A percentile compares a stretch with the other conserved stretches of the same genome.
Evolutionary conservation across 2,888 invertebrate species (phyloP).

Genomic region (Oscheius sp.): DNA sequence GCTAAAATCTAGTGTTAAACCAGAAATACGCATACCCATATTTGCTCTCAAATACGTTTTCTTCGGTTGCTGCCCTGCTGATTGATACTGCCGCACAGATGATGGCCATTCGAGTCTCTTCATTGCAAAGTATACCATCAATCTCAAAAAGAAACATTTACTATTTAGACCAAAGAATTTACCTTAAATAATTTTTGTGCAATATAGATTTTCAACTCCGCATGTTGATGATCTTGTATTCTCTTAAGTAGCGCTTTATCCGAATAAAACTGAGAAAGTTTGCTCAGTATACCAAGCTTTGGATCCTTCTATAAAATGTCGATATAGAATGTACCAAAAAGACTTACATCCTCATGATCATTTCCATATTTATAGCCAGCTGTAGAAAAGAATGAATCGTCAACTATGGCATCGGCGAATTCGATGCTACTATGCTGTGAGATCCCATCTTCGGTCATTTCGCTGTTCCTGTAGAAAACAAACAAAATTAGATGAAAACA

Average conservation of each 20-base stretch:
- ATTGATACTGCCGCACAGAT: slow-evolving; percentile 40
- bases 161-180: not conserved
- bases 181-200: slow-evolving; percentile 59
- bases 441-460: not conserved
- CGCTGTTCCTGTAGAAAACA: too few relatives aligned
- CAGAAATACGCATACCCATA: slow-evolving; percentile 38
- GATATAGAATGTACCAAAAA: not conserved
- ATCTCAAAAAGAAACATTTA: slow-evolving; percentile 31
- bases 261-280: not conserved
- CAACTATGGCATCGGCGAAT: slow-evolving; percentile 18
- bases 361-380: not conserved
- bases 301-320: not conserved
- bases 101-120: slow-evolving; percentile 54
- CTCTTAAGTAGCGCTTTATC: slow-evolving; percentile 19
- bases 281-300: not conserved
- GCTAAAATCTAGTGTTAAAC: slow-evolving; percentile 28
- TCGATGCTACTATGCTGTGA: slow-evolving; percentile 8
- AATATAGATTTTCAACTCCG: slow-evolving; percentile 58
- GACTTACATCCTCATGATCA: not conserved
- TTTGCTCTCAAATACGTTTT: slow-evolving; percentile 41
- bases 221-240: slow-evolving; percentile 12
- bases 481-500: too few relatives aligned
- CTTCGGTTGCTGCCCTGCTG: slow-evolving; percentile 32
- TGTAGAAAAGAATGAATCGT: not conserved
- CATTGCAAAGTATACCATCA: slow-evolving; percentile 56